phyloP scores from a whole-genome alignment of 1,140 invertebrate species.

The Druon quercuslanigerum region DNA sequence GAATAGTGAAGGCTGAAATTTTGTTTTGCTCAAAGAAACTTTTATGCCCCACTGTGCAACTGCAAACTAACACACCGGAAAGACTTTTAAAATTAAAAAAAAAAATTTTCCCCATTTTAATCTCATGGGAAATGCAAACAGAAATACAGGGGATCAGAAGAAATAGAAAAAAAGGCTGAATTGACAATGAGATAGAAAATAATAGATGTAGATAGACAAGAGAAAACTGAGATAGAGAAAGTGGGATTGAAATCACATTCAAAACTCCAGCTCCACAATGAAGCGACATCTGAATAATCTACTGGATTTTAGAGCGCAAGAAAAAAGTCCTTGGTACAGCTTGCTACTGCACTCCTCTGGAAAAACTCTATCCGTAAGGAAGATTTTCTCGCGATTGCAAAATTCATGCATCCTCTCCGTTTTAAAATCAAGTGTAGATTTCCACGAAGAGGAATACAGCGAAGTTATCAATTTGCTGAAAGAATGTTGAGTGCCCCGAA shows the following conservation, averaged over 20 bases:
- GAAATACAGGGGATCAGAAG: no score
- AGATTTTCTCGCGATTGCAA: conserved; percentile 53
- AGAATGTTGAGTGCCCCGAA: conserved; percentile 58
- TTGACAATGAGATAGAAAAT: no score
- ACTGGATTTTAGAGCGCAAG: conserved; percentile 59
- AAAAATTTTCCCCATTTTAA: no score
- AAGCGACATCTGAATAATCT: conserved; percentile 51
- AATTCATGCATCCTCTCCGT: conserved; percentile 54
- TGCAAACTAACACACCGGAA: no score
- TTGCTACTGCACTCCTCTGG: neutral
- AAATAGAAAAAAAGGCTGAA: no score
- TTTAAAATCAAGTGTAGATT: conserved; percentile 58
- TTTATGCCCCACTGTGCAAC: no score
- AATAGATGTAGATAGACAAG: no score
- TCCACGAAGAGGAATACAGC: conserved; percentile 56
- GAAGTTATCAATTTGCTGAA: conserved; percentile 57
- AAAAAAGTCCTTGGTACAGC: neutral
- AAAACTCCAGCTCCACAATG: conserved; percentile 47
- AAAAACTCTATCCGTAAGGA: conserved; percentile 53
- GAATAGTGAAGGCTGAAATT: no score
- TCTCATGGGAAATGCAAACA: no score
- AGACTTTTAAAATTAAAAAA: no score
- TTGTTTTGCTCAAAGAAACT: no score
- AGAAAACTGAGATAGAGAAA: no score
- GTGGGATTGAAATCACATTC: conserved; percentile 35